Evolutionary conservation across 2,113 vertebrate genomes (phyloP).

Genomic region (Leptobrachium ailaonicum): DNA sequence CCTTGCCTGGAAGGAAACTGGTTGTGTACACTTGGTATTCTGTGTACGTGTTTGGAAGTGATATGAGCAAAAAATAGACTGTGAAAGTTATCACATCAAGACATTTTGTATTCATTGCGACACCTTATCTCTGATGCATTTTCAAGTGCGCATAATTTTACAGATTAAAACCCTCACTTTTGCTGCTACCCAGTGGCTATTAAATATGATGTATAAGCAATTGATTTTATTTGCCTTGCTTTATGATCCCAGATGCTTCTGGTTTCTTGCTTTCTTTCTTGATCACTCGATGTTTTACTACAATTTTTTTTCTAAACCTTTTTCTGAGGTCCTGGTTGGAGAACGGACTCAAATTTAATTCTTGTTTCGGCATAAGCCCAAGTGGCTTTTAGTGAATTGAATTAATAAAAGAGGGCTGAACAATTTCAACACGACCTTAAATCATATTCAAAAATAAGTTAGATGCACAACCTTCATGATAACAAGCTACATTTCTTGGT

Average conservation of each 20-base stretch:
- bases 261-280: background rate
- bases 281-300: background rate
- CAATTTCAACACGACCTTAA: no score
- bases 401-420: no score
- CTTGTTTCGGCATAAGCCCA: no score
- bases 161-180: conserved; percentile 10
- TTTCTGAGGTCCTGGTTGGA: no score
- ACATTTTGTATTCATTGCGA: conserved; percentile 10
- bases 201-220: background rate
- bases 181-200: conserved; percentile 17
- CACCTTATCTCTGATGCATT: conserved; percentile 25
- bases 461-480: no score
- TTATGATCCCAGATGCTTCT: background rate
- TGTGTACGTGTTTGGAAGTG: background rate
- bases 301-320: no score
- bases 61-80: conserved; percentile 3
- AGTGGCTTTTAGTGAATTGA: no score
- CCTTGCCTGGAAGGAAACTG: background rate
- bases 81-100: conserved; percentile 18
- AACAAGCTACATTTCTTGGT: no score
- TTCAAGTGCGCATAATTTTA: conserved; percentile 17
- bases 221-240: background rate
- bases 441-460: no score
- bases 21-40: background rate
- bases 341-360: no score